These are phyloP conservation scores for Ibycter americanus DNA, from an alignment of 2,797 vertebrate species.

Conservation along the genomic window DNA sequence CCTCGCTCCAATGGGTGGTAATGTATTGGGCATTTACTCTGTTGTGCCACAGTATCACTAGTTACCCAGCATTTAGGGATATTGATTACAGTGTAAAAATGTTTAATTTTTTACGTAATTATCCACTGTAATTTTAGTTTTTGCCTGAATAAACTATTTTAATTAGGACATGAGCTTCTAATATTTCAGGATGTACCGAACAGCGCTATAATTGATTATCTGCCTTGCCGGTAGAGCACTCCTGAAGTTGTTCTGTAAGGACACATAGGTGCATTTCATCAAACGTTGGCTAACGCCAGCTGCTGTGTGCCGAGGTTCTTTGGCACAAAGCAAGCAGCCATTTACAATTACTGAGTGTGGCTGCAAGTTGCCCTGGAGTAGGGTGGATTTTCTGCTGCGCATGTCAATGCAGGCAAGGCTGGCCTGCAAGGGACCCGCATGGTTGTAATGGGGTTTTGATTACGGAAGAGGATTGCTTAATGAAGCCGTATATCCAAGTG, in stretches of 20 bases:
- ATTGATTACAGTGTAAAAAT: neutral
- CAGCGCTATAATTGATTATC: neutral
- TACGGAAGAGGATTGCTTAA: neutral
- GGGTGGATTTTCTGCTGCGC: neutral
- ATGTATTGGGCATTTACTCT: neutral
- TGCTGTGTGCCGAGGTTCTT: neutral
- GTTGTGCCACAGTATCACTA: neutral
- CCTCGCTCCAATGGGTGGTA: neutral
- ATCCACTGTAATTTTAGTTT: neutral
- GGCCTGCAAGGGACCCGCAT: neutral
- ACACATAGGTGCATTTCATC: neutral
- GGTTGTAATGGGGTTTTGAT: neutral
- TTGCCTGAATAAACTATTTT: neutral
- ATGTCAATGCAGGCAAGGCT: neutral
- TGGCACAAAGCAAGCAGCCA: neutral
- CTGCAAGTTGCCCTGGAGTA: neutral
- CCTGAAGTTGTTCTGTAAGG: neutral
- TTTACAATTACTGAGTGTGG: neutral
- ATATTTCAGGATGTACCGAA: constrained; percentile 19
- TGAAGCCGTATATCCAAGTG: neutral
- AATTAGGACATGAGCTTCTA: neutral
- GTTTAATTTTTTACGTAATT: neutral
- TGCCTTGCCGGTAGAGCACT: neutral
- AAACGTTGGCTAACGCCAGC: neutral
- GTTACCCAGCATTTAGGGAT: neutral